Evolutionary conservation across 1,140 invertebrate genomes (phyloP).

Genomic region (Atta cephalotes): DNA sequence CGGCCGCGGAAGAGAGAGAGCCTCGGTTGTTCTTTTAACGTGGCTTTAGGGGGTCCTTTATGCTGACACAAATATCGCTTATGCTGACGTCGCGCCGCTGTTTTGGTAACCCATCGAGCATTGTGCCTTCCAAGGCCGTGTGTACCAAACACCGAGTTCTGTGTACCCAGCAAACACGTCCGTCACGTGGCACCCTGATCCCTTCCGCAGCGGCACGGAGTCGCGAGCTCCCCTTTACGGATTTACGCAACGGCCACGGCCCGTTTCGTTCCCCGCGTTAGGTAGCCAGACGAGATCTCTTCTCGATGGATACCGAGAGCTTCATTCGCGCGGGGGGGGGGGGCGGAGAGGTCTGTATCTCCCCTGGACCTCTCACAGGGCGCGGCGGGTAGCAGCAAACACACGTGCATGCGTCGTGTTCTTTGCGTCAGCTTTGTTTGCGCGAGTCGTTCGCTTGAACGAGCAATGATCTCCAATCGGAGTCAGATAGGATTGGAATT

Average conservation of each 20-base stretch:
- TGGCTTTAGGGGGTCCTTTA: constrained; percentile 83
- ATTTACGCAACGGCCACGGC: constrained; percentile 78
- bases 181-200: constrained; percentile 82
- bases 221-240: constrained; percentile 74
- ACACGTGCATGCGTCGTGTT: constrained; percentile 75
- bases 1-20: constrained; percentile 13
- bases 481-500: constrained; percentile 40
- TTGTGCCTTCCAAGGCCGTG: constrained; percentile 82
- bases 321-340: constrained; percentile 53
- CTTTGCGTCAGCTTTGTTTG: constrained; percentile 78
- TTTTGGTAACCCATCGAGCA: constrained; percentile 86
- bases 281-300: constrained; percentile 57
- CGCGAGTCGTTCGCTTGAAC: constrained; percentile 37
- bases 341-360: constrained; percentile 67
- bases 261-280: constrained; percentile 51
- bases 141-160: constrained; percentile 82
- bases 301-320: constrained; percentile 51
- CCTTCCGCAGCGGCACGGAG: constrained; percentile 64
- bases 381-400: constrained; percentile 77
- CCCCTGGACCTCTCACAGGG: constrained; percentile 71
- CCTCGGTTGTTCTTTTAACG: constrained; percentile 83
- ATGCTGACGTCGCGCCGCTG: constrained; percentile 84
- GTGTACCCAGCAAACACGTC: constrained; percentile 85
- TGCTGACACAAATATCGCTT: constrained; percentile 87
- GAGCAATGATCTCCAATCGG: constrained; percentile 44